Evolutionary conservation across 2,113 vertebrate genomes (phyloP).

Genomic region (Indicator maculatus): DNA sequence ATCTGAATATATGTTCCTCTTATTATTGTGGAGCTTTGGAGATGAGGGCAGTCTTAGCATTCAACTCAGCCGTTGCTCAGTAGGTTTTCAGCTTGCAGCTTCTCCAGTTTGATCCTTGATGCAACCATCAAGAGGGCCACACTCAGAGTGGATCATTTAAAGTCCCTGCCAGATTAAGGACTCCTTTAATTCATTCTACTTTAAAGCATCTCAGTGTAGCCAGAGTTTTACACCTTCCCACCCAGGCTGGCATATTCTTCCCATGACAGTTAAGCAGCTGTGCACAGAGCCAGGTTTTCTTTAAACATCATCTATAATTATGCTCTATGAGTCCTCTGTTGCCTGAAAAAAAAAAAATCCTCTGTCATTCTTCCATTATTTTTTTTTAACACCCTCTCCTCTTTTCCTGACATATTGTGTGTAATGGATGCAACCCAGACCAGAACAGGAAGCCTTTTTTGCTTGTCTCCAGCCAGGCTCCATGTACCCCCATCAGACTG

Average conservation of each 20-base stretch:
- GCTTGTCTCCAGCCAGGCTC: not conserved
- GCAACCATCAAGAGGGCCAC: not conserved
- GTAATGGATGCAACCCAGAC: constrained; percentile 44
- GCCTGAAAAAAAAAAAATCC: not conserved
- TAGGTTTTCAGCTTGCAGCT: not conserved
- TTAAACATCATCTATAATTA: not conserved
- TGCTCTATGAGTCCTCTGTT: not conserved
- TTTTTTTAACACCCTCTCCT: not conserved
- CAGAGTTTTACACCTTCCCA: constrained; percentile 9
- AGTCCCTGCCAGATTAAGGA: not conserved
- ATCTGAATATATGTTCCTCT: not conserved
- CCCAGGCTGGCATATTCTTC: constrained; percentile 16
- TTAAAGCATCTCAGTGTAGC: not conserved
- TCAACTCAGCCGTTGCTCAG: not conserved
- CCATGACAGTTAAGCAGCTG: not conserved
- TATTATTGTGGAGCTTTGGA: not conserved
- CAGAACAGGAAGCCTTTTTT: not conserved
- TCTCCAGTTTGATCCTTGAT: not conserved
- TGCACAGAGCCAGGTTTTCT: not conserved
- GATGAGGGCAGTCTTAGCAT: not conserved
- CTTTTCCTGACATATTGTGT: constrained; percentile 1
- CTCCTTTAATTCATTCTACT: not conserved
- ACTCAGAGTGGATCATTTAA: not conserved
- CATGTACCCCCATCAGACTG: not conserved
- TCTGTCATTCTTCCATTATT: not conserved